Evolutionary conservation across 2,797 vertebrate species (phyloP), one percentile per base, ranked within the genome.

Genomic region (Tympanoctomys barrerae): DNA sequence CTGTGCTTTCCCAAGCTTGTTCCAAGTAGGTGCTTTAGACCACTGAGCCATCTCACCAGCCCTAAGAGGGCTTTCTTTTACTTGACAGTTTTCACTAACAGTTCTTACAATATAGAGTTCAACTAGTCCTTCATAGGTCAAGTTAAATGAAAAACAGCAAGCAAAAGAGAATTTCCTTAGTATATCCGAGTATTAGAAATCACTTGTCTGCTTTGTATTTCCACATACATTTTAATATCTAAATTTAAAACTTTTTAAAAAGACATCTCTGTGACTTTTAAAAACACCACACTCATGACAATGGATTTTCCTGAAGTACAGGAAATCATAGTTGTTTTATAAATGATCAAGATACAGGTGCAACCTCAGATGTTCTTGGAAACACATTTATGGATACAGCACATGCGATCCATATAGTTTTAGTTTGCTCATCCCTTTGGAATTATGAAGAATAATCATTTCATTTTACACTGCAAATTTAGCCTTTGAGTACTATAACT

Each of bases 281-380:
- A 94, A 95, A 95, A 92, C 57, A 62, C n/a, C 68, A 71, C 39
- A 77, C 28, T 61, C 11, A 95, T 28, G 24, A 64, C 68, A 96
- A 89, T 83, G 59, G 88, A 87, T 91, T 95, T 96, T 88, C 49
- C 75, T 87, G 46, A 96, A 84, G 94, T 94, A 96, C 7, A 89
- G 54, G n/a, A n/a, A n/a, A 54, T 83, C 91, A 92, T 26, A 86
- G 59, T 80, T 83, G 78, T 11, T 96, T 96, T 95, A 94, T 89
- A 95, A 94, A 89, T 64, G 66, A 91, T 68, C 59, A 94, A 54
- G 52, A 54, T 54, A 54, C 52, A 54, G 52, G 52, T 54, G 12
- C 52, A 54, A 54, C 52, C 52, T 96, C 75, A 91, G 59, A 81
- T 92, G 57, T 52, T 87, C 82, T 87, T 82, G 36, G 75, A 94